A percentile compares a stretch with the other conserved stretches of the same genome.
Evolutionary conservation across 1,140 invertebrate species (phyloP).

Genomic region (Drosophila rhopaloa): DNA sequence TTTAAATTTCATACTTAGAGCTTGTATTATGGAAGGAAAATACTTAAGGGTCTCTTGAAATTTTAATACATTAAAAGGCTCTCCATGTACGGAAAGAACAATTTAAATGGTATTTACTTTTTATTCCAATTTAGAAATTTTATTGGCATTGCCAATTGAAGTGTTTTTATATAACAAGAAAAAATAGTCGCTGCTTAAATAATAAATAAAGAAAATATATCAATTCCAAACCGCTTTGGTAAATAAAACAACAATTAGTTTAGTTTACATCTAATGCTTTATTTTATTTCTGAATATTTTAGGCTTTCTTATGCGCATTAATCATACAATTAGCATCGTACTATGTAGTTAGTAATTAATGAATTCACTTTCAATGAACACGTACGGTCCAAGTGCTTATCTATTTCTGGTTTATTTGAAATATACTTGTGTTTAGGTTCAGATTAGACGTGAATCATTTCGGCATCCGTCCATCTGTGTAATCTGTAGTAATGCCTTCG

Average conservation of each 20-base stretch:
- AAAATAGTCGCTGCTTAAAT: too few species aligned
- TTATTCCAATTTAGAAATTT: too few species aligned
- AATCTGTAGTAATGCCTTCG: slow-evolving; percentile 35
- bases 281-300: slow-evolving; percentile 76
- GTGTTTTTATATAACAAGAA: too few species aligned
- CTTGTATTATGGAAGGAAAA: slow-evolving; percentile 6
- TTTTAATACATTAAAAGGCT: slow-evolving; percentile 17
- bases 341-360: slow-evolving; percentile 71
- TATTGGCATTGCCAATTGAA: too few species aligned
- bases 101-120: too few species aligned
- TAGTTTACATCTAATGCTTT: slow-evolving; percentile 79
- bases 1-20: slow-evolving; percentile 25
- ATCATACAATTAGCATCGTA: slow-evolving; percentile 73
- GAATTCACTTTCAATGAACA: slow-evolving; percentile 50
- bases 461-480: background rate
- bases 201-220: too few species aligned
- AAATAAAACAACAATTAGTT: slow-evolving; percentile 33
- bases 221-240: too few species aligned
- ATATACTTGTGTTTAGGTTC: slow-evolving; percentile 29
- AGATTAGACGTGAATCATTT: background rate
- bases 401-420: slow-evolving; percentile 39
- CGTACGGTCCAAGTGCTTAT: slow-evolving; percentile 14
- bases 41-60: slow-evolving; percentile 10
- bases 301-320: slow-evolving; percentile 68
- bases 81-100: background rate